Base-by-base conservation (phyloP, 2,797 vertebrate species). In the Rhincodon typus region DNA sequence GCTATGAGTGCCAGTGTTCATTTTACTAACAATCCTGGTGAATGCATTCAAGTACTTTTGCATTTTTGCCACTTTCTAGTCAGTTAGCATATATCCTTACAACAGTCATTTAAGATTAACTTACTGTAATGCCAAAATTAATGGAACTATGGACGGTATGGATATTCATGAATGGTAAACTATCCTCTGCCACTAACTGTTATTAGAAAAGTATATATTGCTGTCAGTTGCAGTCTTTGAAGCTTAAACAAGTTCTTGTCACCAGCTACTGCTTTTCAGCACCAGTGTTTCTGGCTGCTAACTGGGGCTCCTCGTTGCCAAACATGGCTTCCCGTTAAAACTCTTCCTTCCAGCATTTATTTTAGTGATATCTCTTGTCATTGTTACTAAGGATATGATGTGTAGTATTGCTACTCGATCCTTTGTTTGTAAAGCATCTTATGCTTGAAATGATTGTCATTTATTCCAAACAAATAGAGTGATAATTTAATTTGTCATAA, bases 121-220 rank as follows among this genome's bases (percentile, higher is more conserved):
- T 74, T 53, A 72, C 94, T 95, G 30, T 77, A 72, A 57, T 95
- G n/a, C 13, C 94, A 95, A 95, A 77, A 77, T 95, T 95, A 50
- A 95, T 74, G 30, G 70, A 95, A 27, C 70, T 95, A 95, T 74
- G 72, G 34, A 50, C 94, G 34, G 94, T 34, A 34, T 27, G 30
- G 74, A 25, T 74, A 77, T 77, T 95, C 69, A 95, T 74, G 94
- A 95, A 95, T 50, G 94, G 94, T 95, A 53, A 53, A 50, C 69
- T 95, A 95, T 95, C 27, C 69, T 79, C 95, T 66, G 87, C 77
- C 95, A 53, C 62, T 96, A 94, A 96, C 97, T 97, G 98, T 98
- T 98, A 98, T 98, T 98, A 98, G 97, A 97, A 98, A 96, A 97
- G 98, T 98, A 98, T 99, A 98, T 99, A 98, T 98, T 98, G 98